Conservation (phyloP, 2,797 vertebrate species). For the Amblyraja radiata region DNA sequence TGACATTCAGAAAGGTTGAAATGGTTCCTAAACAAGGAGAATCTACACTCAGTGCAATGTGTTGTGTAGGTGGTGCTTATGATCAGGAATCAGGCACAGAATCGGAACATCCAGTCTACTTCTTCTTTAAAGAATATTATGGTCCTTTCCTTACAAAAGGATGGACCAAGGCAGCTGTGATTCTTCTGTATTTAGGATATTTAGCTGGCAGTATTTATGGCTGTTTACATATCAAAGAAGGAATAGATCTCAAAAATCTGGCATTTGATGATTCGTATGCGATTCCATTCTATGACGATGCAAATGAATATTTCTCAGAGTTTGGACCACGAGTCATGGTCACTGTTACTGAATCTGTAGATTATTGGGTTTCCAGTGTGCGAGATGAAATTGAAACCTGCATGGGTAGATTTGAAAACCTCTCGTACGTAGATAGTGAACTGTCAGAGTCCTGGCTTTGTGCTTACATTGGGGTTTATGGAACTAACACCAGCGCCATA, state of each 20-base stretch:
- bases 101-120: slow-evolving; percentile 48
- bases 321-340: slow-evolving; percentile 72
- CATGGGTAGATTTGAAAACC: slow-evolving; percentile 54
- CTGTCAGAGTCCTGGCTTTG: slow-evolving; percentile 66
- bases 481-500: background rate
- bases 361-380: slow-evolving; percentile 60
- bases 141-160: slow-evolving; percentile 59
- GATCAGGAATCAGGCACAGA: slow-evolving; percentile 49
- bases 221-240: slow-evolving; percentile 61
- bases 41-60: slow-evolving; percentile 49
- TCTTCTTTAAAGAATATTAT: slow-evolving; percentile 60
- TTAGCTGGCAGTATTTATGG: slow-evolving; percentile 61
- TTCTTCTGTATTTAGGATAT: slow-evolving; percentile 56
- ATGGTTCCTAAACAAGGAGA: slow-evolving; percentile 38
- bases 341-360: slow-evolving; percentile 54
- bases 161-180: slow-evolving; percentile 52
- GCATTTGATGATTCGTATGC: slow-evolving; percentile 70
- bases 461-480: slow-evolving; percentile 49
- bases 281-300: slow-evolving; percentile 56
- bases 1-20: too few relatives aligned
- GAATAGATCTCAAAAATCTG: too few relatives aligned
- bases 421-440: slow-evolving; percentile 50
- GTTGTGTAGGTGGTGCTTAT: slow-evolving; percentile 53
- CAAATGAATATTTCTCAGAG: slow-evolving; percentile 59
- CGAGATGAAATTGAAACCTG: slow-evolving; percentile 53